phyloP scores from a whole-genome alignment of 2,888 invertebrate species.

The Neoscelio sp. region DNA sequence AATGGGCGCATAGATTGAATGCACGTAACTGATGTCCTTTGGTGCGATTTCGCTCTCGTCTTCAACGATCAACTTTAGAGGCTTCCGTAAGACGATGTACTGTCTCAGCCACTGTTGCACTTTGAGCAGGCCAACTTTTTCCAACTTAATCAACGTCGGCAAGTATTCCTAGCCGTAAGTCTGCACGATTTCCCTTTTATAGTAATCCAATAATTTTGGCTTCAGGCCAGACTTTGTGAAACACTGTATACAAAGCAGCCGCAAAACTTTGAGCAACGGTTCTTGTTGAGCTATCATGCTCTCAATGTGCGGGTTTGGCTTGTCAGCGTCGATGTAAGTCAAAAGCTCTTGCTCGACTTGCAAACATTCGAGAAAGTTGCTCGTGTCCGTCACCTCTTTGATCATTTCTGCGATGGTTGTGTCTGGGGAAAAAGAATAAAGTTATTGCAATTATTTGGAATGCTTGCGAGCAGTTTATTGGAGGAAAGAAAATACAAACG shows the following conservation, averaged over 20 bases:
- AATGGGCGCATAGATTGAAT: conserved; percentile 96
- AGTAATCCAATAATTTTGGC: conserved; percentile 90
- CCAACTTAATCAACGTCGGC: conserved; percentile 92
- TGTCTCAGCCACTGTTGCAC: conserved; percentile 89
- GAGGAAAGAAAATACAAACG: conserved; percentile 82
- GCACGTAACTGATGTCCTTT: conserved; percentile 95
- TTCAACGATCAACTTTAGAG: conserved; percentile 93
- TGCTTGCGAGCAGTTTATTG: neutral
- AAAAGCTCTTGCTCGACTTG: conserved; percentile 96
- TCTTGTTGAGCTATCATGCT: conserved; percentile 94
- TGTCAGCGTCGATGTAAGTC: conserved; percentile 96
- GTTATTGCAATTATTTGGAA: neutral
- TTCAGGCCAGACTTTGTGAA: conserved; percentile 96
- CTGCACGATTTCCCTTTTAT: conserved; percentile 89
- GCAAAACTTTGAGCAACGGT: conserved; percentile 92
- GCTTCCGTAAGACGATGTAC: conserved; percentile 91
- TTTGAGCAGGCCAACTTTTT: conserved; percentile 92
- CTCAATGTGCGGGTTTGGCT: conserved; percentile 94
- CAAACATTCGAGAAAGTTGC: conserved; percentile 91
- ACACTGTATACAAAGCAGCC: conserved; percentile 97
- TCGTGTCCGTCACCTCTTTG: conserved; percentile 91
- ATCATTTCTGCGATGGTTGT: conserved; percentile 97
- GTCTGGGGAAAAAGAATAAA: conserved; percentile 86
- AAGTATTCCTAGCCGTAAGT: conserved; percentile 95
- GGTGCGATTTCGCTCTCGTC: conserved; percentile 93